Base-by-base conservation (phyloP, 92 coral and sea anemone genomes). In the Ricordea florida region DNA sequence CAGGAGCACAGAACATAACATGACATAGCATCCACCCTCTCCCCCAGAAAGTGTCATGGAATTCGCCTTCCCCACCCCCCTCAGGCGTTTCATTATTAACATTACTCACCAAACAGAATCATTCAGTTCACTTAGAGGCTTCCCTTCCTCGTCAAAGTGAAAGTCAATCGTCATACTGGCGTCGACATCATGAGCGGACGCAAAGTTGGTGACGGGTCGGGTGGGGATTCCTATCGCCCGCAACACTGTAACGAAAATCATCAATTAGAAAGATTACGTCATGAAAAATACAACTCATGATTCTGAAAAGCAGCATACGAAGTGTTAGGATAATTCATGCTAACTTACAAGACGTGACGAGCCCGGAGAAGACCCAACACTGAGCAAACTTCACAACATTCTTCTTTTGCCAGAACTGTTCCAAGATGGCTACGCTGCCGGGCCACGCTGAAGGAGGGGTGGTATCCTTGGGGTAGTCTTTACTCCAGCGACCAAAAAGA, bases 291-390 rank as follows among this genome's bases (percentile, higher is more conserved):
- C n/a, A n/a, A n/a, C n/a, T n/a, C n/a, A n/a, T n/a, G n/a, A n/a
- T n/a, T n/a, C n/a, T n/a, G n/a, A n/a, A n/a, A n/a, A n/a, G n/a
- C n/a, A n/a, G n/a, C n/a, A n/a, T n/a, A n/a, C n/a, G n/a, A n/a
- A 37, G 9, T 37, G 44, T 8, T 37, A 37, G 44, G n/a, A n/a
- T 37, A 37, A 8, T 14, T 8, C 8, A 5, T 33, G 5, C 67
- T 4, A 15, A 85, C 91, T 47, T 74, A 86, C 92, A 65, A 6
- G 97, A 79, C 7, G 93, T 91, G 41, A 91, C 93, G 30, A 80
- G 81, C 5, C 97, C 97, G 22, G 97, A 91, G 60, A 83, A 91
- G 34, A 91, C 97, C 97, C 97, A 91, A 49, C 97, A 91, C 53
- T 91, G 97, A 11, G 80, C 92, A 63, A 46, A 87, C 58, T 76